These are phyloP conservation scores for Dryococelus australis DNA, from an alignment of 2,888 invertebrate species.

Conservation along the genomic window DNA sequence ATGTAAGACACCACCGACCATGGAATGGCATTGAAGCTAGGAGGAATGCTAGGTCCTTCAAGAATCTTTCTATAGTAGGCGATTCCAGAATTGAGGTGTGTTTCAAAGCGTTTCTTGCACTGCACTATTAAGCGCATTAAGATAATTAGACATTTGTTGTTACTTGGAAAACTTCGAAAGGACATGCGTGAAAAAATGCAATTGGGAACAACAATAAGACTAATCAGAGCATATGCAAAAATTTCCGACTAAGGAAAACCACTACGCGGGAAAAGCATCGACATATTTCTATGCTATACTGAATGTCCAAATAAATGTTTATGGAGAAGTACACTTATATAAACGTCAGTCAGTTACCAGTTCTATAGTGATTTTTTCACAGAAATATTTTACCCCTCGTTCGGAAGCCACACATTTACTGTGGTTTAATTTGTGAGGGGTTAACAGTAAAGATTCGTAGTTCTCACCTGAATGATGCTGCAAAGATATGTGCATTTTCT, in stretches of 20 bases:
- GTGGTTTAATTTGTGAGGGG: background rate
- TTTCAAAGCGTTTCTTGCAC: too few relatives aligned
- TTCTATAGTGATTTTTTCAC: background rate
- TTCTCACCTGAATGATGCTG: slow-evolving; percentile 2
- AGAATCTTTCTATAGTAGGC: too few relatives aligned
- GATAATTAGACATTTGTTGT: too few relatives aligned
- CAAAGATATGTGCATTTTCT: background rate
- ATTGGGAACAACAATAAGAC: too few relatives aligned
- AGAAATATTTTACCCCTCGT: background rate
- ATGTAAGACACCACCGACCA: too few relatives aligned
- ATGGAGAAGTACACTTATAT: background rate
- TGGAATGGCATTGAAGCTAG: too few relatives aligned
- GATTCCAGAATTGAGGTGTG: too few relatives aligned
- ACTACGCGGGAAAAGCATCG: background rate
- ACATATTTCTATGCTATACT: background rate
- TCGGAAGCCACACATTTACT: background rate
- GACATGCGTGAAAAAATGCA: too few relatives aligned
- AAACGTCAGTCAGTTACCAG: background rate
- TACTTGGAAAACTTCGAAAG: too few relatives aligned
- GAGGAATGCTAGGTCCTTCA: too few relatives aligned
- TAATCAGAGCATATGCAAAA: too few relatives aligned
- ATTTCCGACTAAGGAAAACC: background rate
- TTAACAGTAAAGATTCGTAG: background rate
- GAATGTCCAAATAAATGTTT: background rate
- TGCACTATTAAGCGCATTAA: too few relatives aligned